Percentiles rank a stretch among this genome's conserved stretches.
Evolutionary conservation across 2,797 vertebrate species (phyloP).

Genomic region (Tenualosa ilisha): DNA sequence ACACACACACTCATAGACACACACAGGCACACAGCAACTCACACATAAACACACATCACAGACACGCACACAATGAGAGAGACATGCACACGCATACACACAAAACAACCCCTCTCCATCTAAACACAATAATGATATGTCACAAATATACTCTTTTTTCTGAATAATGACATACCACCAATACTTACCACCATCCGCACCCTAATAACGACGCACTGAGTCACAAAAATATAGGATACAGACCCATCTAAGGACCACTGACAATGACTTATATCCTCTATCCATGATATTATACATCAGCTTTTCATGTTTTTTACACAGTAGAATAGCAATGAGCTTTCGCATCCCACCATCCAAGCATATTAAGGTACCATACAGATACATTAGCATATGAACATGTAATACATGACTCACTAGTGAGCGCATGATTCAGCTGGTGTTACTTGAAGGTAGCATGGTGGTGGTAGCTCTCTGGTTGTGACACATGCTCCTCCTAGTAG

Average conservation of each 20-base stretch:
- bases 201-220: conserved; percentile 2
- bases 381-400: neutral
- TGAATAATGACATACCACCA: conserved; percentile 8
- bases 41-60: conserved; percentile 16
- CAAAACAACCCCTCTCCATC: conserved; percentile 10
- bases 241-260: neutral
- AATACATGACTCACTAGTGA: neutral
- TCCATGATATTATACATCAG: neutral
- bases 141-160: neutral
- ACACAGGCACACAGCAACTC: conserved; percentile 45
- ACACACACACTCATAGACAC: conserved; percentile 31
- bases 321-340: neutral
- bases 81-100: neutral
- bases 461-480: neutral
- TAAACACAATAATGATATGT: conserved; percentile 24
- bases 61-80: neutral
- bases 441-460: neutral
- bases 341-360: neutral
- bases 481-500: neutral
- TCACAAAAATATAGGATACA: neutral
- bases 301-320: neutral
- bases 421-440: neutral
- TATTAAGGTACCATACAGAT: neutral
- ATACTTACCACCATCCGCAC: neutral
- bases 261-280: neutral